A percentile compares a stretch with the other conserved stretches of the same genome.
These are phyloP conservation scores for Sphaeramia orbicularis DNA, from an alignment of 2,797 vertebrate genomes.

Conservation along the genomic window DNA sequence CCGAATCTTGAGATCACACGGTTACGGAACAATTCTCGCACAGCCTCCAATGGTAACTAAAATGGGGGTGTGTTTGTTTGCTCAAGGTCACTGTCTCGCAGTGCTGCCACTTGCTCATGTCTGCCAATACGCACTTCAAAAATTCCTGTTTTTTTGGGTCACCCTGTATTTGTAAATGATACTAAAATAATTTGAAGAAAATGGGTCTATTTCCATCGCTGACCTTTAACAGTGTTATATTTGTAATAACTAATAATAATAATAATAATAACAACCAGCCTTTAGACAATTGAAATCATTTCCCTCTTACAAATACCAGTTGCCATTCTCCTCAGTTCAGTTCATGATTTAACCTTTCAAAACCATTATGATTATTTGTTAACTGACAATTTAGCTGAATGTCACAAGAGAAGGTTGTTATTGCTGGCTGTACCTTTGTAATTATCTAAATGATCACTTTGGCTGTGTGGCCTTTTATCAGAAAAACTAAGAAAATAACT, in stretches of 20 bases:
- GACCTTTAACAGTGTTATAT: background rate
- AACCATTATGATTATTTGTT: constrained; percentile 11
- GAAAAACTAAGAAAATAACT: background rate
- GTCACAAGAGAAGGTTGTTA: constrained; percentile 24
- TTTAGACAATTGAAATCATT: background rate
- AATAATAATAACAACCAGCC: background rate
- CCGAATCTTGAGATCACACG: no score
- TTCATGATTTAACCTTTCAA: constrained; percentile 19
- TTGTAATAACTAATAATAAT: constrained; percentile 3
- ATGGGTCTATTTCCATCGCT: background rate
- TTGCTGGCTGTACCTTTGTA: constrained; percentile 10
- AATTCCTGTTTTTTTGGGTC: no score
- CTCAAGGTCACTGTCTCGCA: no score
- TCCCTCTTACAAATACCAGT: background rate
- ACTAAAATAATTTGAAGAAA: background rate
- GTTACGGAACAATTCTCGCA: no score
- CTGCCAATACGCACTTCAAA: no score
- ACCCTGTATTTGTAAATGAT: background rate
- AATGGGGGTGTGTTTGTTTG: no score
- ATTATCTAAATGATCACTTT: constrained; percentile 32
- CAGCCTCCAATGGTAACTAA: no score
- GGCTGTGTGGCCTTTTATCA: constrained; percentile 12
- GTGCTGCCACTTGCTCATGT: no score
- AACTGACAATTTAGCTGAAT: constrained; percentile 21
- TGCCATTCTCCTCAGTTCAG: background rate